These are phyloP conservation scores for Linurgus olivaceus DNA, from an alignment of 2,797 vertebrate genomes.

Conservation along the genomic window DNA sequence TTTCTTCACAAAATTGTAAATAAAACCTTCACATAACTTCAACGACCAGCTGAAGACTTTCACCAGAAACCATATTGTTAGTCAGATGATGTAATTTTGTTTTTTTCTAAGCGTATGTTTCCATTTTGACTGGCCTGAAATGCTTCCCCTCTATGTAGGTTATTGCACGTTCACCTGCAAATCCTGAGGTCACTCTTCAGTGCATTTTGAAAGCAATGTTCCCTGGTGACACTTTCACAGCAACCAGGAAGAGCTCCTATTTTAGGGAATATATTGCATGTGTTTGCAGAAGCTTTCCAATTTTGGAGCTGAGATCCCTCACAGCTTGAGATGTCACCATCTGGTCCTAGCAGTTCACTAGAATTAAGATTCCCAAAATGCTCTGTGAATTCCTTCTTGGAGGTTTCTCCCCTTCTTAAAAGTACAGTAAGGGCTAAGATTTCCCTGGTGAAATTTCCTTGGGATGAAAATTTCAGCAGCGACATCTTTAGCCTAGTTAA, in stretches of 20 bases:
- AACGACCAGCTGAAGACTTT: neutral
- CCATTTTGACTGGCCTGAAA: neutral
- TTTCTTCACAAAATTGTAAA: neutral
- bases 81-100: neutral
- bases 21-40: neutral
- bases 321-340: constrained; percentile 19
- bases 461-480: neutral
- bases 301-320: constrained; percentile 7
- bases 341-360: constrained; percentile 29
- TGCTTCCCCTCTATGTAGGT: neutral
- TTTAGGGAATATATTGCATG: constrained; percentile 11
- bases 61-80: neutral
- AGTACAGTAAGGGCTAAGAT: neutral
- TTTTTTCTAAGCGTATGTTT: constrained; percentile 12
- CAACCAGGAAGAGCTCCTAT: neutral
- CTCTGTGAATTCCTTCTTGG: neutral
- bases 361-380: neutral
- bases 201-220: neutral
- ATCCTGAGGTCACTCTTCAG: neutral
- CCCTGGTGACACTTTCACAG: neutral
- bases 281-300: constrained; percentile 21
- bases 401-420: neutral
- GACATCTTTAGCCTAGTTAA: neutral
- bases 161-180: neutral
- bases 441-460: neutral